A percentile compares a stretch with the other conserved stretches of the same genome.
Evolutionary conservation across 2,797 vertebrate species (phyloP).

Genomic region (Pristis pectinata): DNA sequence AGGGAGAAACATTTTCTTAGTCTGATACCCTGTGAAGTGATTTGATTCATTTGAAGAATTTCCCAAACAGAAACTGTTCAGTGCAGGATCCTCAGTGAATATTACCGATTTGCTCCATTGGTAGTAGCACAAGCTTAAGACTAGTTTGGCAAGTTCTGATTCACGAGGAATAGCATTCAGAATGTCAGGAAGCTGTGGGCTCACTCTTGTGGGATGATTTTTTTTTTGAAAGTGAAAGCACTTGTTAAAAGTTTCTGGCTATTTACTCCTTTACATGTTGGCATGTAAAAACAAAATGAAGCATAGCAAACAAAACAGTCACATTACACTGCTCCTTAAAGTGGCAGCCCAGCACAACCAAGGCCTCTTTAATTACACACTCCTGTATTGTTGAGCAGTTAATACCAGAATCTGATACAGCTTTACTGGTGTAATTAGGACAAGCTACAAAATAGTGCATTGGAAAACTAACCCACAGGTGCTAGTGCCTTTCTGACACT

Average conservation of each 20-base stretch:
- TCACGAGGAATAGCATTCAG: no score
- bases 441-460: not conserved
- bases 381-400: not conserved
- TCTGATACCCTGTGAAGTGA: not conserved
- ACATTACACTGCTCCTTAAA: not conserved
- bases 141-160: not conserved
- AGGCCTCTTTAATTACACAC: constrained; percentile 15
- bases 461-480: not conserved
- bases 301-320: not conserved
- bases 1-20: not conserved
- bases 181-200: not conserved
- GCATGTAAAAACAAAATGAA: not conserved
- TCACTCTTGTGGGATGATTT: not conserved
- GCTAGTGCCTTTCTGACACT: not conserved
- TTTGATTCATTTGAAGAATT: not conserved
- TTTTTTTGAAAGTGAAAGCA: not conserved
- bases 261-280: not conserved
- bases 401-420: constrained; percentile 25
- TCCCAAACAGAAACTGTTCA: not conserved
- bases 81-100: not conserved
- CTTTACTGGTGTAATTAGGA: not conserved
- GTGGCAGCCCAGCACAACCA: not conserved
- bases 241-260: not conserved
- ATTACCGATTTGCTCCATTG: not conserved
- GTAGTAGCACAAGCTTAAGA: not conserved